Conservation (phyloP, 1,140 invertebrate species). For the Eulimnadia texana region DNA sequence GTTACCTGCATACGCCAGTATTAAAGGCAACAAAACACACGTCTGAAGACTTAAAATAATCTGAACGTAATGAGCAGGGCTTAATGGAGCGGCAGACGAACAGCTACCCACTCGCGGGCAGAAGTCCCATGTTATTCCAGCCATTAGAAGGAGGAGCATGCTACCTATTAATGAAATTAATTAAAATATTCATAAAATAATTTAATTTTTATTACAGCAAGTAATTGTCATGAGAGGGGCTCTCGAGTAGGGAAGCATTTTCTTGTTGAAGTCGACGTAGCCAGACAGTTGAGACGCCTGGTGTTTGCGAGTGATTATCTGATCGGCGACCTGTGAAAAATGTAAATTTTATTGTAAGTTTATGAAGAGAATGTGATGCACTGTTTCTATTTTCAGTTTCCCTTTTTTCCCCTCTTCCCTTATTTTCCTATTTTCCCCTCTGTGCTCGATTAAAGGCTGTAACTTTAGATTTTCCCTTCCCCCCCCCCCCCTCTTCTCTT, state of each 20-base stretch:
- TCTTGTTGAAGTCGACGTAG: not conserved
- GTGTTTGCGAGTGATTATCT: not conserved
- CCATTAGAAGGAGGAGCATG: not conserved
- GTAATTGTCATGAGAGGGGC: slow-evolving; percentile 6
- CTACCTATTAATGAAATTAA: not conserved
- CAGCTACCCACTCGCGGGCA: slow-evolving; percentile 9
- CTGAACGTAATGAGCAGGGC: slow-evolving; percentile 11
- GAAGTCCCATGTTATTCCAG: slow-evolving; percentile 2
- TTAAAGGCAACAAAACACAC: not conserved
- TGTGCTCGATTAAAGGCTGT: too few species aligned
- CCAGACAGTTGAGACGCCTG: slow-evolving; percentile 6
- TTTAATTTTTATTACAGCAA: not conserved
- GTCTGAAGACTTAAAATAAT: slow-evolving; percentile 10
- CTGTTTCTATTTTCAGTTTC: too few species aligned
- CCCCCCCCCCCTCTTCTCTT: too few species aligned
- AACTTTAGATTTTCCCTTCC: too few species aligned
- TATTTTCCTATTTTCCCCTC: too few species aligned
- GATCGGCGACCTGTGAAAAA: not conserved
- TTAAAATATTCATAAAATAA: not conserved
- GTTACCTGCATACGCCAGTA: slow-evolving; percentile 1
- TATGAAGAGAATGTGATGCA: too few species aligned
- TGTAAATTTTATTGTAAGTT: too few species aligned
- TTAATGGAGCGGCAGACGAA: slow-evolving; percentile 3
- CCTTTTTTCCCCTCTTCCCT: too few species aligned
- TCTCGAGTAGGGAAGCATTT: not conserved